A percentile compares a stretch with the other conserved stretches of the same genome.
Evolutionary conservation across 2,888 invertebrate genomes (phyloP).

Genomic region (Allolobophora icterica): DNA sequence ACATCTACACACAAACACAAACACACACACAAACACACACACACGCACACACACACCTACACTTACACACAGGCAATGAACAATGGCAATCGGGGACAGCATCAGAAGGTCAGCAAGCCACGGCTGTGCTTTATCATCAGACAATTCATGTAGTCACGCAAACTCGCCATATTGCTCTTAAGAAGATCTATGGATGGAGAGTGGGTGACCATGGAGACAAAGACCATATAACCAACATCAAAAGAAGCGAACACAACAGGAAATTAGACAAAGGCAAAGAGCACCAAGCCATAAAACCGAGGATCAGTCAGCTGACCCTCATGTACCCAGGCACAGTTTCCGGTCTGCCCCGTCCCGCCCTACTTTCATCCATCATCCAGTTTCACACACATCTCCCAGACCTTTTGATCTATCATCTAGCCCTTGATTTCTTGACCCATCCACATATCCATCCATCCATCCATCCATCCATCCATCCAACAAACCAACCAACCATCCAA

Average conservation of each 20-base stretch:
- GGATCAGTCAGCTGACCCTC: slow-evolving; percentile 25
- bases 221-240: background rate
- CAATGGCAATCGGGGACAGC: background rate
- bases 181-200: background rate
- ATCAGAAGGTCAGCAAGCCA: background rate
- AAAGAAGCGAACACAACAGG: background rate
- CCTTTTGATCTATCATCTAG: background rate
- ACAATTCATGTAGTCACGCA: background rate
- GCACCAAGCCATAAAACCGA: background rate
- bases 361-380: slow-evolving; percentile 30
- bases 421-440: too few species aligned
- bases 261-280: background rate
- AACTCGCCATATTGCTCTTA: background rate
- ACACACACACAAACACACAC: too few species aligned
- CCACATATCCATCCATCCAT: too few species aligned
- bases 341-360: background rate
- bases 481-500: too few species aligned
- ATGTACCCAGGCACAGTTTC: background rate
- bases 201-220: background rate
- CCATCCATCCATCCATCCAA: too few species aligned
- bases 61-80: background rate
- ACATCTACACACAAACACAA: too few species aligned
- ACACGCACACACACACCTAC: too few species aligned
- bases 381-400: slow-evolving; percentile 37
- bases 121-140: background rate